Percentiles rank a stretch among this genome's conserved stretches.
Conservation (phyloP, 1,140 invertebrate genomes). For the Drosophila auraria region DNA sequence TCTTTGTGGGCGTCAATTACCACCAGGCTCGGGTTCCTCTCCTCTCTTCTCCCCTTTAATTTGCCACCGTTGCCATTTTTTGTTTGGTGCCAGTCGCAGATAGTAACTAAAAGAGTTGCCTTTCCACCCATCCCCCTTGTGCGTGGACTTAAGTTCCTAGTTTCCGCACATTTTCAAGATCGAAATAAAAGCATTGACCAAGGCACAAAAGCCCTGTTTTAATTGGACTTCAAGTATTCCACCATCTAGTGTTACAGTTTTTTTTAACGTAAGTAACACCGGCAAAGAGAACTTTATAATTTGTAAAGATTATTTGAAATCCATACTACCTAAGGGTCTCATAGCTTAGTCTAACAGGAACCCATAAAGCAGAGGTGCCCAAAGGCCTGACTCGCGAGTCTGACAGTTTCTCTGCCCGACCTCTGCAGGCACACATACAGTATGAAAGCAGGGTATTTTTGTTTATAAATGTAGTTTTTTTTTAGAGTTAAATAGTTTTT, state of each 20-base stretch:
- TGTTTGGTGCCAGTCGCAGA: constrained; percentile 11
- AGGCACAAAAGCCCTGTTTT: too few relatives aligned
- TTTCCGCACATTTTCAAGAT: not conserved
- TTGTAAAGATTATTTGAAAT: not conserved
- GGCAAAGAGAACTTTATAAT: not conserved
- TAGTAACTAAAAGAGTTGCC: constrained; percentile 4
- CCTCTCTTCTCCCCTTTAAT: constrained; percentile 15
- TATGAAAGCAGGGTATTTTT: too few relatives aligned
- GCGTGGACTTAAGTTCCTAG: not conserved
- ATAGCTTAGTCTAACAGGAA: too few relatives aligned
- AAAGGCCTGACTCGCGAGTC: too few relatives aligned
- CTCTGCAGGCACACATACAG: too few relatives aligned
- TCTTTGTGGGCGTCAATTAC: constrained; percentile 50
- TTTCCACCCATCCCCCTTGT: not conserved
- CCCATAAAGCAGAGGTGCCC: too few relatives aligned
- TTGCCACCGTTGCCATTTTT: constrained; percentile 5
- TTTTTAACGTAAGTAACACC: not conserved
- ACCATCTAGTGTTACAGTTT: too few relatives aligned
- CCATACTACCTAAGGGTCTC: too few relatives aligned
- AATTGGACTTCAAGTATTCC: not conserved
- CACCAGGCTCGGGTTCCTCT: constrained; percentile 13
- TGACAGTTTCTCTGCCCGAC: too few relatives aligned
- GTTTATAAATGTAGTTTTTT: too few relatives aligned
- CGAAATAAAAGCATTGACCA: not conserved
- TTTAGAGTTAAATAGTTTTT: too few relatives aligned